Conservation (phyloP, 2,888 invertebrate genomes). For the Sympetrum striolatum region DNA sequence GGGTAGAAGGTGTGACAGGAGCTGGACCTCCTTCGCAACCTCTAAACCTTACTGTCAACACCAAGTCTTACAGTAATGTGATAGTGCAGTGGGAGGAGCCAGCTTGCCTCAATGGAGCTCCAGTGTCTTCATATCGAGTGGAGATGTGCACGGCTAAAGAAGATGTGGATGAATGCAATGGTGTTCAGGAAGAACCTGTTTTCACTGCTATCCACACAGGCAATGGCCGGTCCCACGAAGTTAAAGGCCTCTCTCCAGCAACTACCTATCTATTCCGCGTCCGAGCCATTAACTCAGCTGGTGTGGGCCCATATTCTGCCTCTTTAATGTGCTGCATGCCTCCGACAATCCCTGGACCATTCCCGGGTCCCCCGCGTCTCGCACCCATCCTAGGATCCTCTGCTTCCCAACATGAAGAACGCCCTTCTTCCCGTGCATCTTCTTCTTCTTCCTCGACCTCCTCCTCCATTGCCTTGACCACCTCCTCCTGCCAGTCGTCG, state of each 20-base stretch:
- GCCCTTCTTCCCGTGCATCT: constrained; percentile 12
- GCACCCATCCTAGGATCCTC: constrained; percentile 64
- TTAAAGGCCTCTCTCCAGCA: constrained; percentile 77
- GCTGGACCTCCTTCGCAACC: constrained; percentile 85
- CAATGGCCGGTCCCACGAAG: constrained; percentile 68
- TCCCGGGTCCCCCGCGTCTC: constrained; percentile 79
- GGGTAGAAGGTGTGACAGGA: constrained; percentile 75
- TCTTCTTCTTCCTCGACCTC: constrained; percentile 13
- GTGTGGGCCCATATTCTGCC: constrained; percentile 76
- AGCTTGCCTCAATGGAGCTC: constrained; percentile 74
- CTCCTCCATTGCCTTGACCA: constrained; percentile 17
- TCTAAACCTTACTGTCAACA: constrained; percentile 63
- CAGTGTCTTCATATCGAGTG: constrained; percentile 79
- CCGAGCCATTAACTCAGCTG: constrained; percentile 77
- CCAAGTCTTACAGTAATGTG: constrained; percentile 73
- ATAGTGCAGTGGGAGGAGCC: constrained; percentile 81
- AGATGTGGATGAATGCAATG: constrained; percentile 59
- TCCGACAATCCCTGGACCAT: constrained; percentile 73
- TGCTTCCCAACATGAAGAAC: neutral
- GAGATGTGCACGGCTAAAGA: constrained; percentile 69
- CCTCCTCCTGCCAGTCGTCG: constrained; percentile 8
- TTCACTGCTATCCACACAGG: constrained; percentile 58
- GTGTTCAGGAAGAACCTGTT: constrained; percentile 11
- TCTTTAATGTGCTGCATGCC: constrained; percentile 47
- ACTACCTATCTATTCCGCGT: constrained; percentile 83